Evolutionary conservation across 2,797 vertebrate species (phyloP).

Genomic region (Poecilia velifera): DNA sequence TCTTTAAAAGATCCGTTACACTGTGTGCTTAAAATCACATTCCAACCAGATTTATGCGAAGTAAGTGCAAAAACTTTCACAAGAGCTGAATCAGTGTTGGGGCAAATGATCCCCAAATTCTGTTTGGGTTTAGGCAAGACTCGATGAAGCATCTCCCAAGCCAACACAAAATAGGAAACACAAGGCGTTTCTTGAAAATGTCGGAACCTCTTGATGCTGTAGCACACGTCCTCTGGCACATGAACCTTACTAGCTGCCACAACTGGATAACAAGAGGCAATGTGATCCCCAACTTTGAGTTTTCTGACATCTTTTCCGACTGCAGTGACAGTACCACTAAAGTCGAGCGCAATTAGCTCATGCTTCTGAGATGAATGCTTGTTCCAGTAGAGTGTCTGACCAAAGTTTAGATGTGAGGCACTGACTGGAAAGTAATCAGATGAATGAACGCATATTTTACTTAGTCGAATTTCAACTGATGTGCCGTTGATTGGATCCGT

Average conservation of each 20-base stretch:
- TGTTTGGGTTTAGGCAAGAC: slow-evolving; percentile 74
- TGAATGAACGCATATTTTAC: slow-evolving; percentile 82
- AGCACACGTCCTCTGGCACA: slow-evolving; percentile 82
- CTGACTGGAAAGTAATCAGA: slow-evolving; percentile 86
- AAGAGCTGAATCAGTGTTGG: slow-evolving; percentile 66
- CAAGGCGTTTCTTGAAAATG: slow-evolving; percentile 82
- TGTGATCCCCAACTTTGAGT: slow-evolving; percentile 81
- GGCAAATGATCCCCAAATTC: slow-evolving; percentile 72
- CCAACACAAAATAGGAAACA: slow-evolving; percentile 83
- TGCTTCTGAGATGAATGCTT: slow-evolving; percentile 77
- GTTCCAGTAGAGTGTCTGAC: slow-evolving; percentile 84
- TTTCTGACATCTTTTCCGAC: slow-evolving; percentile 76
- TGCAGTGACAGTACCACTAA: slow-evolving; percentile 79
- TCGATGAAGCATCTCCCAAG: slow-evolving; percentile 83
- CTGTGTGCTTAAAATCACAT: slow-evolving; percentile 48
- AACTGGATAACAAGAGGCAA: slow-evolving; percentile 84
- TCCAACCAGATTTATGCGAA: slow-evolving; percentile 73
- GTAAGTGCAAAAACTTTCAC: slow-evolving; percentile 68
- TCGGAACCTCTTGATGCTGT: slow-evolving; percentile 76
- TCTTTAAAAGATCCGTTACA: slow-evolving; percentile 45
- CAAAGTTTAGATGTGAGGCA: slow-evolving; percentile 77
- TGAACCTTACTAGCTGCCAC: slow-evolving; percentile 75
- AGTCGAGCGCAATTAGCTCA: slow-evolving; percentile 81
- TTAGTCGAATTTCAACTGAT: slow-evolving; percentile 76
- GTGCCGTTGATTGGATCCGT: slow-evolving; percentile 38